Conservation (phyloP, 2,888 invertebrate species). For the Ormyrus labotus region DNA sequence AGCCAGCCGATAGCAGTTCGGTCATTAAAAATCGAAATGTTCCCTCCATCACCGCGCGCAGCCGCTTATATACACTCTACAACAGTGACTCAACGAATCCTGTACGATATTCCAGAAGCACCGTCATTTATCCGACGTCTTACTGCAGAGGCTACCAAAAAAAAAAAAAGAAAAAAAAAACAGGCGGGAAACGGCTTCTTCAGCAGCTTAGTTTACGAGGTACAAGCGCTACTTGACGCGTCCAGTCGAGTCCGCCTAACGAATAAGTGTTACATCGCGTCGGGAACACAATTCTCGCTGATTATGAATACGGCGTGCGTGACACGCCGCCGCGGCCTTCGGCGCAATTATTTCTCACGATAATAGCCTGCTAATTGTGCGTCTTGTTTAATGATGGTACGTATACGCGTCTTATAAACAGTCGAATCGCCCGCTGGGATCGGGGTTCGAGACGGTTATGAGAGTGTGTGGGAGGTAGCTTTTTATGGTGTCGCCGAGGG, state of each 20-base stretch:
- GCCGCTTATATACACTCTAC: too few relatives aligned
- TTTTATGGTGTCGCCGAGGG: too few relatives aligned
- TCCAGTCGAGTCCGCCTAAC: conserved; percentile 25
- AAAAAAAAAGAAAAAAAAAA: too few relatives aligned
- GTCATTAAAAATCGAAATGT: too few relatives aligned
- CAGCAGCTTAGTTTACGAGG: not conserved
- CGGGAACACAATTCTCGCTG: not conserved
- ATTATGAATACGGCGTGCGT: conserved; percentile 16
- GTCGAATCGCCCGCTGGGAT: not conserved
- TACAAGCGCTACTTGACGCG: not conserved
- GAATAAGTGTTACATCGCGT: conserved; percentile 17
- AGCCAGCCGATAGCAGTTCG: too few relatives aligned
- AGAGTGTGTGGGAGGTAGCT: too few relatives aligned
- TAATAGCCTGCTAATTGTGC: conserved; percentile 6
- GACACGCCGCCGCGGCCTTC: conserved; percentile 23
- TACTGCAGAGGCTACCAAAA: too few relatives aligned
- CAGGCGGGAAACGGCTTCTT: too few relatives aligned
- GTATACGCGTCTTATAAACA: conserved; percentile 2
- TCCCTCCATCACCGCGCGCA: too few relatives aligned
- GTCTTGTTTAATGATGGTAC: conserved; percentile 4
- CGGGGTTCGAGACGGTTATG: not conserved
- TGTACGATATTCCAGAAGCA: too few relatives aligned
- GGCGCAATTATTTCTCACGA: conserved; percentile 34
- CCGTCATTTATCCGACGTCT: too few relatives aligned
- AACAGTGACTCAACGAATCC: too few relatives aligned